Conservation (phyloP, 1,140 invertebrate species). For the Nixonia krombeini region DNA sequence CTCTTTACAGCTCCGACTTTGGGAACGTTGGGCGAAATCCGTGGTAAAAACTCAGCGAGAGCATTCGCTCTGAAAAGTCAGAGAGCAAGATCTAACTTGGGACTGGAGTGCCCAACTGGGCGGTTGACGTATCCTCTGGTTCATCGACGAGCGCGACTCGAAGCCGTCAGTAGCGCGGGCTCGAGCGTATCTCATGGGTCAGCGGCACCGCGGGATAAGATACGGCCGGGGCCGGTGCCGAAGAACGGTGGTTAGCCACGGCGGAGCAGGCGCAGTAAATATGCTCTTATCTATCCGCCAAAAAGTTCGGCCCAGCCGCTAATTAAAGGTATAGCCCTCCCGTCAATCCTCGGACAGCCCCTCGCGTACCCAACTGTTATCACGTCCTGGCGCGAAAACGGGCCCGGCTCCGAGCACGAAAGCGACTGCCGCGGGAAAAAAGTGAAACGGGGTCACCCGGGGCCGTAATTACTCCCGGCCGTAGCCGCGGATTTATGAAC, state of each 20-base stretch:
- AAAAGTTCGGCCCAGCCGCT: conserved; percentile 56
- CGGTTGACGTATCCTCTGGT: no score
- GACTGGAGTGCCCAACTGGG: no score
- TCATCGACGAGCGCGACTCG: no score
- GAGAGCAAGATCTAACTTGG: no score
- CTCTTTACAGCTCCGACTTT: no score
- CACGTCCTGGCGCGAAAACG: neutral
- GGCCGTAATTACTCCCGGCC: neutral
- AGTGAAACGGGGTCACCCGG: neutral
- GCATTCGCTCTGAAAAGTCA: no score
- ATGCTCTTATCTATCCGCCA: conserved; percentile 61
- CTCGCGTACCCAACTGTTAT: conserved; percentile 2
- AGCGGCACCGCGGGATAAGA: conserved; percentile 46
- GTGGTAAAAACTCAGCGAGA: no score
- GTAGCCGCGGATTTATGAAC: neutral
- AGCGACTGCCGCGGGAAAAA: no score
- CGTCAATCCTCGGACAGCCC: conserved; percentile 3
- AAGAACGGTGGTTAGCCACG: conserved; percentile 45
- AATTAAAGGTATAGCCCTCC: conserved; percentile 58
- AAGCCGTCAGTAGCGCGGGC: no score
- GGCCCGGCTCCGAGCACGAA: no score
- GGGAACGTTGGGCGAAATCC: no score
- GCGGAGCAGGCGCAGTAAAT: conserved; percentile 50
- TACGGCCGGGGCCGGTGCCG: conserved; percentile 36
- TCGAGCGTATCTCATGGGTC: conserved; percentile 41